phyloP scores from a whole-genome alignment of 23 tunicate genomes.

The Styela plicata region DNA sequence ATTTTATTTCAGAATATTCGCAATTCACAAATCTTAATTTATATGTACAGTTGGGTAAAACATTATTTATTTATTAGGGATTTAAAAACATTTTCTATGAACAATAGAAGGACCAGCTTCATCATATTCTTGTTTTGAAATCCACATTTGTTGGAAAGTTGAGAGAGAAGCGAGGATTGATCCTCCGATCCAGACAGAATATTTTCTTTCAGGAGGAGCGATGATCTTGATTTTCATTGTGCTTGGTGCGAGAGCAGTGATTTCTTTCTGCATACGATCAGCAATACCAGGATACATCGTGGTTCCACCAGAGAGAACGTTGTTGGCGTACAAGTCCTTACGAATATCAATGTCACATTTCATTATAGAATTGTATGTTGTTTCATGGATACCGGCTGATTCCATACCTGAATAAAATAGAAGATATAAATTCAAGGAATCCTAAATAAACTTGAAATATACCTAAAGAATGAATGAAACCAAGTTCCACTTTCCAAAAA shows the following conservation, averaged over 20 bases:
- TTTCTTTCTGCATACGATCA: slow-evolving; percentile 27
- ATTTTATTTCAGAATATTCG: no score
- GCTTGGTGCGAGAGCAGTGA: slow-evolving; percentile 16
- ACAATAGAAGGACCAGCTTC: slow-evolving; percentile 69
- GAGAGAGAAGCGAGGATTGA: slow-evolving; percentile 86
- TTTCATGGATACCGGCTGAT: slow-evolving; percentile 82
- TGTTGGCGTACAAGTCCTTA: slow-evolving; percentile 82
- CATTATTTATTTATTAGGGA: no score
- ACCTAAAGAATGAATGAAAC: no score
- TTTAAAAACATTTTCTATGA: not conserved
- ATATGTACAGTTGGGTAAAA: no score
- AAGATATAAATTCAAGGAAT: no score
- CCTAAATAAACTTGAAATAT: no score
- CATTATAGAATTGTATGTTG: slow-evolving; percentile 93
- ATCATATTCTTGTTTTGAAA: slow-evolving; percentile 86
- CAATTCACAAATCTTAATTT: no score
- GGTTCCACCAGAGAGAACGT: slow-evolving; percentile 83
- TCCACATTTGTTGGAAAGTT: slow-evolving; percentile 94
- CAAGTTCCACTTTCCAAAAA: no score
- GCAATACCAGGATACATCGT: slow-evolving; percentile 80
- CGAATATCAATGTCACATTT: slow-evolving; percentile 91
- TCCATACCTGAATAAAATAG: slow-evolving; percentile 65
- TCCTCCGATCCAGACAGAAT: not conserved
- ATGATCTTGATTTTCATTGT: slow-evolving; percentile 38
- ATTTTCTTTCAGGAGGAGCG: slow-evolving; percentile 28